Percentiles rank a stretch among this genome's conserved stretches.
These are phyloP conservation scores for Muntiacus reevesi DNA, from an alignment of 2,113 vertebrate species.

Conservation along the genomic window DNA sequence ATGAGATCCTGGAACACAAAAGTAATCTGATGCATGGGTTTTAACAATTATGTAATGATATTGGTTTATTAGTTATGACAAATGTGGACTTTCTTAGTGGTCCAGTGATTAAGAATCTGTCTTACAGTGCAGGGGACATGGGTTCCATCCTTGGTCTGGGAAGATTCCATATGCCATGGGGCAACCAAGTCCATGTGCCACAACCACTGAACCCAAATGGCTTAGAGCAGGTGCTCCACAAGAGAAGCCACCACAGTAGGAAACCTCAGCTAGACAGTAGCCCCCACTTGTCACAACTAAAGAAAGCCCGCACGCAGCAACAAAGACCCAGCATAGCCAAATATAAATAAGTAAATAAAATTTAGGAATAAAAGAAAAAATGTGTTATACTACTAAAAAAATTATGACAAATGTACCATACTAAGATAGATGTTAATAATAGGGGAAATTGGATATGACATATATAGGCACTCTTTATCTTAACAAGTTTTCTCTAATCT, in stretches of 20 bases:
- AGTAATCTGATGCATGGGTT: neutral
- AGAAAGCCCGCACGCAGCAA: neutral
- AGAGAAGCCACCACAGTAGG: neutral
- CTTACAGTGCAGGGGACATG: neutral
- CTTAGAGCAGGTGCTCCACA: neutral
- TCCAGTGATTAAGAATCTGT: neutral
- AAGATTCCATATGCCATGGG: neutral
- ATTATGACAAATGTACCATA: neutral
- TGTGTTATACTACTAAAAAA: neutral
- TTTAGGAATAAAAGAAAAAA: neutral
- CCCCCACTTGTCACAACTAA: neutral
- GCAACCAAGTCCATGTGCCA: neutral
- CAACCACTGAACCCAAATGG: neutral
- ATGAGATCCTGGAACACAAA: neutral
- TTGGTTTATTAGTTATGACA: neutral
- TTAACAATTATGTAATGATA: neutral
- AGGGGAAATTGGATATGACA: neutral
- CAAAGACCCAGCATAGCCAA: neutral
- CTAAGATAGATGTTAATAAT: neutral
- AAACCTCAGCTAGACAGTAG: neutral
- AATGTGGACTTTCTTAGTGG: neutral
- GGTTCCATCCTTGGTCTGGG: neutral
- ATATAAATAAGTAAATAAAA: neutral
- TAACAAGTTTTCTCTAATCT: neutral
- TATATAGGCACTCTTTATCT: neutral